A percentile compares a stretch with the other conserved stretches of the same genome.
These are phyloP conservation scores for Alviniconcha marisindica DNA, from an alignment of 1,140 invertebrate genomes.

Conservation along the genomic window DNA sequence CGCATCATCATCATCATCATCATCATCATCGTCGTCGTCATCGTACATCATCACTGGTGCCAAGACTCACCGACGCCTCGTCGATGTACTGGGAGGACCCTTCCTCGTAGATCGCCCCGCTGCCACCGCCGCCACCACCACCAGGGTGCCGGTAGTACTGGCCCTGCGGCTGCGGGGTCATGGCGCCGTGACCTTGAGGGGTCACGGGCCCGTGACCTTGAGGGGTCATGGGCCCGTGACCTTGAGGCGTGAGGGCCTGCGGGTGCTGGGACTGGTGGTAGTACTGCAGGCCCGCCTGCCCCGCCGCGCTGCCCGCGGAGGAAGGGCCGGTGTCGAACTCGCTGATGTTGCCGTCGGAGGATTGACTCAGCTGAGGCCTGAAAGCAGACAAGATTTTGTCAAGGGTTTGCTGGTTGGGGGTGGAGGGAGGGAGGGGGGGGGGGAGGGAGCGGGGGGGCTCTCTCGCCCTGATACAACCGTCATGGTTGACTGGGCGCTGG, in stretches of 20 bases:
- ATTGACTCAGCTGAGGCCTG: constrained; percentile 23
- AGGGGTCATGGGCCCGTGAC: constrained; percentile 13
- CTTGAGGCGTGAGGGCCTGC: constrained; percentile 19
- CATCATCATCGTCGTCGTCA: no score
- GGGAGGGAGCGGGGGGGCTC: no score
- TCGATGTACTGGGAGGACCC: constrained; percentile 47
- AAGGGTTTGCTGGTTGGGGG: no score
- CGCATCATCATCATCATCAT: no score
- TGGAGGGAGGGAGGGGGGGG: no score
- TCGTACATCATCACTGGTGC: neutral
- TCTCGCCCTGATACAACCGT: no score
- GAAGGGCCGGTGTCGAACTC: constrained; percentile 30
- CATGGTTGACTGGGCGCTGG: no score
- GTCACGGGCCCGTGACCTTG: constrained; percentile 17
- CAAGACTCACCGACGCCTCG: constrained; percentile 39
- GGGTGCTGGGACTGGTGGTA: constrained; percentile 22
- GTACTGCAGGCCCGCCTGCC: constrained; percentile 15
- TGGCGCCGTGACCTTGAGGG: constrained; percentile 14
- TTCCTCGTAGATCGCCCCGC: constrained; percentile 38
- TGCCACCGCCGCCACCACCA: constrained; percentile 11
- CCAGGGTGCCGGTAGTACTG: constrained; percentile 23
- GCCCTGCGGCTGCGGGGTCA: constrained; percentile 23
- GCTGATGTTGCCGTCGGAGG: constrained; percentile 31
- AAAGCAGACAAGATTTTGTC: no score
- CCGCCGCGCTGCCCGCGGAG: neutral